phyloP scores from a whole-genome alignment of 2,113 vertebrate genomes.

The Drymodes brunneopygia region DNA sequence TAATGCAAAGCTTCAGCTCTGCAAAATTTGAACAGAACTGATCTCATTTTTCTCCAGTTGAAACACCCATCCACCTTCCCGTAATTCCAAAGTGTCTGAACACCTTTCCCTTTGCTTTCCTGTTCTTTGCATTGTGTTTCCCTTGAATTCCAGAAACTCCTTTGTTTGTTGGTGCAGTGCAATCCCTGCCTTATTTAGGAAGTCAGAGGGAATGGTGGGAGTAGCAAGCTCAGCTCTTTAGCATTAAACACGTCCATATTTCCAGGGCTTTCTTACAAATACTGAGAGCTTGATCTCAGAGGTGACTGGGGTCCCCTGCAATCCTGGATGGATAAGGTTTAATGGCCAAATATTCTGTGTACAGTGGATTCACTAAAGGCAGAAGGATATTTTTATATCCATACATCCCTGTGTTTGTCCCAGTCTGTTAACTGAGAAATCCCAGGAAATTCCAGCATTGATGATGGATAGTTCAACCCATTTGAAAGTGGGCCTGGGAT shows the following conservation, averaged over 20 bases:
- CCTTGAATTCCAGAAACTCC: background rate
- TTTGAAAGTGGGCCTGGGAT: background rate
- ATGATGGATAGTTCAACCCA: accelerated
- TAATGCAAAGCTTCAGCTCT: background rate
- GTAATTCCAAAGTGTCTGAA: background rate
- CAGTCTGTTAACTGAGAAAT: background rate
- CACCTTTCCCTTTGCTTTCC: background rate
- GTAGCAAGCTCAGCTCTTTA: background rate
- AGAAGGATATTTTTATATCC: background rate
- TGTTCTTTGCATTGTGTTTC: accelerated
- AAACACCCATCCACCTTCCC: background rate
- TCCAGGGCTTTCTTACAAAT: background rate
- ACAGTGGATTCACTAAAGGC: background rate
- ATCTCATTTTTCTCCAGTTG: background rate
- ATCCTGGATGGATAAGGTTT: background rate
- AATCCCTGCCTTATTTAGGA: background rate
- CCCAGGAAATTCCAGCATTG: background rate
- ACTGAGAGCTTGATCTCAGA: background rate
- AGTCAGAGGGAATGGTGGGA: background rate
- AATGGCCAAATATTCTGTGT: background rate
- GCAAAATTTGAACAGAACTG: background rate
- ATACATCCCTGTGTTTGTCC: background rate
- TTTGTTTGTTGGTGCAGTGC: background rate
- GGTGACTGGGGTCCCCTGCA: background rate
- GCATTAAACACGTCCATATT: background rate